Percentiles rank a stretch among this genome's conserved stretches.
Conservation (phyloP, 1,140 invertebrate genomes). For the Batillaria attramentaria region DNA sequence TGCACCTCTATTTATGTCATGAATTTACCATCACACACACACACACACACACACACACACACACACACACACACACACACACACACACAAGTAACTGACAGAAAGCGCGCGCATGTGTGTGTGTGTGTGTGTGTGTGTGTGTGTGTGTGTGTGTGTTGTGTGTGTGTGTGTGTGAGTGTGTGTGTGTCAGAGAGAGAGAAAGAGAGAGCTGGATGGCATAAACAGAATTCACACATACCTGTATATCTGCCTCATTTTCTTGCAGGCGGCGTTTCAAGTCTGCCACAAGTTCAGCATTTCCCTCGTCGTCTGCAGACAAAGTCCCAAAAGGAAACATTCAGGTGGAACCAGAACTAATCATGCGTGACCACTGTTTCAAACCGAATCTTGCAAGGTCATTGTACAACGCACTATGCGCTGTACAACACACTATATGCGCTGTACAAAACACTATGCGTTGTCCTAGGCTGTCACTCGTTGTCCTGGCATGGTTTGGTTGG, state of each 20-base stretch:
- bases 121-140: neutral
- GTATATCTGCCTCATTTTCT: constrained; percentile 54
- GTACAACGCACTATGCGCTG: too few species aligned
- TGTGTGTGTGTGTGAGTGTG: constrained; percentile 14
- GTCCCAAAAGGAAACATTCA: neutral
- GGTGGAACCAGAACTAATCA: too few species aligned
- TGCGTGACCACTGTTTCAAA: too few species aligned
- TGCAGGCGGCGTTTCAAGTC: constrained; percentile 56
- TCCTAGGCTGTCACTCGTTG: too few species aligned
- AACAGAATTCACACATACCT: constrained; percentile 47
- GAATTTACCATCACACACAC: too few species aligned
- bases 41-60: too few species aligned
- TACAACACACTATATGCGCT: too few species aligned
- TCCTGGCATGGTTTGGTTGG: too few species aligned
- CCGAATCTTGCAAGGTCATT: too few species aligned
- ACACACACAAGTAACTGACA: too few species aligned
- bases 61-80: too few species aligned
- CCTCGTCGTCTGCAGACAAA: constrained; percentile 37
- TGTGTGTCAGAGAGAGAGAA: neutral
- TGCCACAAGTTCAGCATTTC: constrained; percentile 45
- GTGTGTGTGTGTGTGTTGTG: constrained; percentile 8
- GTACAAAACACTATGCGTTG: too few species aligned
- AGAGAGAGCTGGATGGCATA: neutral
- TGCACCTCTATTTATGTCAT: neutral
- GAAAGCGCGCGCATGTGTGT: neutral